Conservation (phyloP, 2,113 vertebrate genomes). For the Lota lota region DNA sequence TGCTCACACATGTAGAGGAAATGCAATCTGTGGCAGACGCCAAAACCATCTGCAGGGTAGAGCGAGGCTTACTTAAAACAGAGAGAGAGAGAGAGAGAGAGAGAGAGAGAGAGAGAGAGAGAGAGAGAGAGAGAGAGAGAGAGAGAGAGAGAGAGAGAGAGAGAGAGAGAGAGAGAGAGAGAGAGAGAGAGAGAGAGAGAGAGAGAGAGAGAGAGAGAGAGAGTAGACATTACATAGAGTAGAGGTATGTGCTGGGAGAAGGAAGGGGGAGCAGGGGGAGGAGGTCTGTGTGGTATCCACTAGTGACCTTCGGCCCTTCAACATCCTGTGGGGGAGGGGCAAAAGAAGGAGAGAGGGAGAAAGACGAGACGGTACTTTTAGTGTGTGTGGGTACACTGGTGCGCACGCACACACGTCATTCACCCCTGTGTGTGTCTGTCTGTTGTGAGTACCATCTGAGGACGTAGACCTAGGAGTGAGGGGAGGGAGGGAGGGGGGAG, state of each 20-base stretch:
- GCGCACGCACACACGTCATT: too few species aligned
- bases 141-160: neutral
- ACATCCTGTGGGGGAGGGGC: too few species aligned
- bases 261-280: too few species aligned
- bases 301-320: too few species aligned
- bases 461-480: constrained; percentile 29
- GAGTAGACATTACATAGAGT: too few species aligned
- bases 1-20: constrained; percentile 65
- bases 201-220: too few species aligned
- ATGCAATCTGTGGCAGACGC: constrained; percentile 63
- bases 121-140: too few species aligned
- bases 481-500: constrained; percentile 16
- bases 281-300: too few species aligned
- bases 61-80: neutral
- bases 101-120: constrained; percentile 9
- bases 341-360: neutral
- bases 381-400: constrained; percentile 9
- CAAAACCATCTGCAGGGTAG: constrained; percentile 61
- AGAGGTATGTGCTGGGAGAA: too few species aligned
- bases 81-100: neutral
- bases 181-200: constrained; percentile 6
- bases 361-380: neutral
- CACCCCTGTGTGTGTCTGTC: constrained; percentile 1
- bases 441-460: constrained; percentile 43
- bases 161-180: neutral